These are phyloP conservation scores for Loxodonta africana DNA, from an alignment of 2,113 vertebrate genomes.

Conservation along the genomic window DNA sequence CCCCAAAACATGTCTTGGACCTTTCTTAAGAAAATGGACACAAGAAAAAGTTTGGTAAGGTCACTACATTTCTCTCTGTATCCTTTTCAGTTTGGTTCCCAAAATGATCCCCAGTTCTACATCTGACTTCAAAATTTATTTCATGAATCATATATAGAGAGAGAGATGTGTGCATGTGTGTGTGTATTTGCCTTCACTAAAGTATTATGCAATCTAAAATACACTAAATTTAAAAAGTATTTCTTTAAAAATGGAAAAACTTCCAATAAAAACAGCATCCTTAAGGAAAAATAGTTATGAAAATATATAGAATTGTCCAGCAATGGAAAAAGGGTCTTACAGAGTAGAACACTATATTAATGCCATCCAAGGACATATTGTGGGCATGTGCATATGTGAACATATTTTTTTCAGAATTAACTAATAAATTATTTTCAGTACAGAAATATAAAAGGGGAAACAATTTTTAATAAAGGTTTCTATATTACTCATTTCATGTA, in stretches of 20 bases:
- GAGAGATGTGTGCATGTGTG: not conserved
- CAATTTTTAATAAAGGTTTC: not conserved
- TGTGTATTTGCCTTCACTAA: not conserved
- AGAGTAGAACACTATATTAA: not conserved
- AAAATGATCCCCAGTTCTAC: not conserved
- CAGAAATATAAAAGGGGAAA: not conserved
- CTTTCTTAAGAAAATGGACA: not conserved
- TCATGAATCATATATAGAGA: not conserved
- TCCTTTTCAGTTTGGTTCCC: not conserved
- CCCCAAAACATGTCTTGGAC: not conserved
- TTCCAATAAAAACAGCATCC: not conserved
- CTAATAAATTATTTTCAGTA: not conserved
- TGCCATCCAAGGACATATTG: not conserved
- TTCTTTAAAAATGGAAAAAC: not conserved
- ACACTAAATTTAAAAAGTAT: not conserved
- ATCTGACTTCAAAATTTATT: constrained; percentile 20
- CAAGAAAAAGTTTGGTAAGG: not conserved
- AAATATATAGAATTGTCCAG: not conserved
- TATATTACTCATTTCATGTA: constrained; percentile 24
- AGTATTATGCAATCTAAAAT: not conserved
- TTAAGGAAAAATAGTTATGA: not conserved
- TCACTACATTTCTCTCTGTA: not conserved
- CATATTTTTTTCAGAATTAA: not conserved
- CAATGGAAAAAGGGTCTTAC: not conserved
- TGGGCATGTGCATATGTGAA: too few relatives aligned